Evolutionary conservation across 1,140 invertebrate genomes (phyloP), one percentile per base, ranked within the genome.

Genomic region (Nasonia longicornis): DNA sequence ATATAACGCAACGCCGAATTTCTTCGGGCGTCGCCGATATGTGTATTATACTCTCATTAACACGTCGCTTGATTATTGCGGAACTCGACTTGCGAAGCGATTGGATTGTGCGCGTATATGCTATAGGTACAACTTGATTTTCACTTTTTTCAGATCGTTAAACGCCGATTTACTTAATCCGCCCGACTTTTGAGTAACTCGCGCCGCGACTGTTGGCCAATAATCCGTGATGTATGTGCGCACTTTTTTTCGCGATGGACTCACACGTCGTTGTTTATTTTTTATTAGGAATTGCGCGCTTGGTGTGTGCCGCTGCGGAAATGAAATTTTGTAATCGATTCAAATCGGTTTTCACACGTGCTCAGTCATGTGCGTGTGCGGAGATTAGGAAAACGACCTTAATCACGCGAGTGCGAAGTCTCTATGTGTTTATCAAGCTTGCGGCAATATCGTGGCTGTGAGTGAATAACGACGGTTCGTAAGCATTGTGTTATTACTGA

Each of bases 1-100:
- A 52, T 52, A 52, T 52, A 52, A 52, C 80, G 48, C 26, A 77
- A 77, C 26, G 42, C 42, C 76, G 76, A 77, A 77, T 69, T 66
- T 67, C 82, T 75, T 73, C 69, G 84, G 52, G 45, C 38, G 38
- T 12, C 45, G 45, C 14, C 45, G 45, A 42, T 42, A 10, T 42
- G 10, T 42, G 38, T 42, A 42, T 42, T 42, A 42, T 42, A 42
- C 38, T 42, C 38, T 42, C 38, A 42, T 42, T 42, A 42, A 42
- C 38, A 8, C 38, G 38, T 42, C 8, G 6, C 38, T 42, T 42
- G 1, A 42, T 42, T 42, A 42, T 42, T 42, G 38, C 38, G 38
- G 38, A 42, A 42, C 38, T 8, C 7, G 38, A 8, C 38, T 42
- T 42, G 8, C 38, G 38, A 42, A 42, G 38, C 38, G 10, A 42